phyloP scores from a whole-genome alignment of 2,888 invertebrate genomes.

The Xylocampa areola region DNA sequence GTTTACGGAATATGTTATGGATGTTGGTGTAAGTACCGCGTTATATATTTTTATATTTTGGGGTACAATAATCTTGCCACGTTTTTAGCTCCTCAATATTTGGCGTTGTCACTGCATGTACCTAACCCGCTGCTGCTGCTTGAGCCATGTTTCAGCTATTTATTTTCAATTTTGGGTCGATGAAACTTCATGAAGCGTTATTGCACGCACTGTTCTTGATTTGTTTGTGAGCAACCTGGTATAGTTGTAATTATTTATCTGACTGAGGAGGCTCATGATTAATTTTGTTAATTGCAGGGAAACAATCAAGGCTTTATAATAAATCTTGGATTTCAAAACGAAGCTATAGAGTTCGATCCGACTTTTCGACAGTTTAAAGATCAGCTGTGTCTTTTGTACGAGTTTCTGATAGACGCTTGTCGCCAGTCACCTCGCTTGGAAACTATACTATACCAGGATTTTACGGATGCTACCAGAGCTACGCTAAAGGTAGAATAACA shows the following conservation, averaged over 20 bases:
- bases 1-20: constrained; percentile 93
- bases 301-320: constrained; percentile 92
- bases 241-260: neutral
- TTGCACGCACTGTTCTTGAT: too few species aligned
- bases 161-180: too few species aligned
- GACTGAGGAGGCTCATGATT: too few species aligned
- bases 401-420: constrained; percentile 93
- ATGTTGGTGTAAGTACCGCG: constrained; percentile 91
- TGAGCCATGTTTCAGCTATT: too few species aligned
- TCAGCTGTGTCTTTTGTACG: constrained; percentile 92
- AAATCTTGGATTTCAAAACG: constrained; percentile 89
- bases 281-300: constrained; percentile 81
- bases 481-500: constrained; percentile 71
- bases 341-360: constrained; percentile 92
- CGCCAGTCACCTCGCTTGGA: constrained; percentile 94
- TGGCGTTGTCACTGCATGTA: too few species aligned
- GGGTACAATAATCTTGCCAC: too few species aligned
- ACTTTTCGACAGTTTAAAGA: constrained; percentile 93
- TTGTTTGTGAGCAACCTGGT: too few species aligned
- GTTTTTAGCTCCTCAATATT: too few species aligned
- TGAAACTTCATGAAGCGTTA: too few species aligned
- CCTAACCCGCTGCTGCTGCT: too few species aligned
- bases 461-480: constrained; percentile 62
- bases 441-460: constrained; percentile 93
- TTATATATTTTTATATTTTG: neutral